phyloP scores from a whole-genome alignment of 2,113 vertebrate species.

The Martes martes region DNA sequence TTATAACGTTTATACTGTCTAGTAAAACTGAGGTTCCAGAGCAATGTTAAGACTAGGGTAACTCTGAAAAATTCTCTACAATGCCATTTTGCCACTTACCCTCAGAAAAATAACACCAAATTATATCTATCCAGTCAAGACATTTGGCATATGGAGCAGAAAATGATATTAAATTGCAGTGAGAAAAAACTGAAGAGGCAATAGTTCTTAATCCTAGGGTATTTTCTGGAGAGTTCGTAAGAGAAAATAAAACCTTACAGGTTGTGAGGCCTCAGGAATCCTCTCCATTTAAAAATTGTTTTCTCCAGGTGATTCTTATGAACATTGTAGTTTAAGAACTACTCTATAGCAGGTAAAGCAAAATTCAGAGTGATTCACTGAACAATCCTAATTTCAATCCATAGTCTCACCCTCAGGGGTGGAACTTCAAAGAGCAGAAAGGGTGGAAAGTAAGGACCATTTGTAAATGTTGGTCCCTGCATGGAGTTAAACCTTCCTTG shows the following conservation, averaged over 20 bases:
- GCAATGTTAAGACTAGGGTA: background rate
- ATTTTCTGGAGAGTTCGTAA: background rate
- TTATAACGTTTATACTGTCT: background rate
- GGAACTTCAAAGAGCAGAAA: background rate
- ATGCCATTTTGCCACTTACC: background rate
- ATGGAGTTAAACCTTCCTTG: background rate
- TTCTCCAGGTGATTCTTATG: background rate
- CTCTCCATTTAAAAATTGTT: background rate
- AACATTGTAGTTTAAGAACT: background rate
- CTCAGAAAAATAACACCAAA: constrained; percentile 5
- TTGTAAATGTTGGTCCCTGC: background rate
- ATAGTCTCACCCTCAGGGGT: background rate
- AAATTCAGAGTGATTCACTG: background rate
- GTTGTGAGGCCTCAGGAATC: background rate
- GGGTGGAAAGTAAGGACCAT: background rate
- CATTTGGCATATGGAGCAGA: background rate
- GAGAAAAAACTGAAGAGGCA: background rate
- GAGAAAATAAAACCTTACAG: background rate
- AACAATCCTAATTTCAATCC: background rate
- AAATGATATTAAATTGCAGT: background rate
- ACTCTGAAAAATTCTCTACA: background rate
- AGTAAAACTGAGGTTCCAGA: background rate
- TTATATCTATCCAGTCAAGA: background rate
- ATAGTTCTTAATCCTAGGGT: background rate
- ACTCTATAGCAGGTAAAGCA: background rate